Percentiles rank a stretch among this genome's conserved stretches.
Conservation (phyloP, 2,888 invertebrate genomes). For the Phaedon cochleariae region DNA sequence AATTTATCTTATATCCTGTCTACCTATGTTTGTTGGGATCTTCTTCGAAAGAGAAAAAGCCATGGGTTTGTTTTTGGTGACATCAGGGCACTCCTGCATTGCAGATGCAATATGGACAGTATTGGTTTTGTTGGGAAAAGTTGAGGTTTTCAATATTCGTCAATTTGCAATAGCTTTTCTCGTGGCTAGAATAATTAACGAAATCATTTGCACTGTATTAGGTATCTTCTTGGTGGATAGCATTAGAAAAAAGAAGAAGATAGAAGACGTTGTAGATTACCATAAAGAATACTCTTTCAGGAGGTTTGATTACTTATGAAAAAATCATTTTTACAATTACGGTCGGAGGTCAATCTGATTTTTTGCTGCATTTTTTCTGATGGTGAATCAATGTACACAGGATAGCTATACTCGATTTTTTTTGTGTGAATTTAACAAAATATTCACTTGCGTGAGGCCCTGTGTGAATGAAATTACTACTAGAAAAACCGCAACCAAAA, state of each 20-base stretch:
- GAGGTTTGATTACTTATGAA: conserved; percentile 3
- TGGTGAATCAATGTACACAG: no score
- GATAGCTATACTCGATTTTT: no score
- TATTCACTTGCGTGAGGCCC: no score
- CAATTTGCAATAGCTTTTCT: neutral
- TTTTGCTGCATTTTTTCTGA: no score
- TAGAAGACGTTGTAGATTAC: neutral
- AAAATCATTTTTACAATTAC: no score
- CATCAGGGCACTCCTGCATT: conserved; percentile 12
- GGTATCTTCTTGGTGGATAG: neutral
- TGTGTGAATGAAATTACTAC: no score
- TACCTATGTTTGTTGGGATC: conserved; percentile 22
- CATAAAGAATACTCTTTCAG: conserved; percentile 7
- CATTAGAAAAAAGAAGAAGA: conserved; percentile 1
- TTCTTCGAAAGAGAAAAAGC: conserved; percentile 16
- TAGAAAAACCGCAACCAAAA: no score
- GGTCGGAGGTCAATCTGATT: no score
- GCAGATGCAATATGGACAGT: conserved; percentile 11
- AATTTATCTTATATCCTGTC: conserved; percentile 22
- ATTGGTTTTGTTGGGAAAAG: conserved; percentile 1
- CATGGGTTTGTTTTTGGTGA: conserved; percentile 15
- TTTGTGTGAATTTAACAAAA: no score
- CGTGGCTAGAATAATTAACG: conserved; percentile 1
- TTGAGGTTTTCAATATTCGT: neutral
- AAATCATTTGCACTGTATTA: conserved; percentile 5